These are phyloP conservation scores for Amphiprion ocellaris DNA, from an alignment of 2,113 vertebrate species.

Conservation along the genomic window DNA sequence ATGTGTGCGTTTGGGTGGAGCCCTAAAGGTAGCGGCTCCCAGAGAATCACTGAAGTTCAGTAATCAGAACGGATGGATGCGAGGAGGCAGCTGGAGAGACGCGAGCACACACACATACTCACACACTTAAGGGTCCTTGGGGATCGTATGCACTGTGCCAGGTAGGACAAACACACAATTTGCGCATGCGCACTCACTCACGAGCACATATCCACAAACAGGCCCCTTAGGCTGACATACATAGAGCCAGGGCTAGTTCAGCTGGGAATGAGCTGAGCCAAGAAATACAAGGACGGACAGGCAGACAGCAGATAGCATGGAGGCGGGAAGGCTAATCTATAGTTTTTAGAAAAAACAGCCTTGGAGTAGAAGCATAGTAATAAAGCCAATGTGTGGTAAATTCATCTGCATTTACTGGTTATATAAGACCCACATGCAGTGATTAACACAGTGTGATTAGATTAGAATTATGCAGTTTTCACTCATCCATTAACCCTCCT, in stretches of 20 bases:
- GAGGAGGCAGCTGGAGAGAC: slow-evolving; percentile 72
- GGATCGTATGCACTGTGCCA: slow-evolving; percentile 53
- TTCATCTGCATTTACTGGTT: background rate
- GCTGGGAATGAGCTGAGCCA: slow-evolving; percentile 39
- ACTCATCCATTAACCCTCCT: no score
- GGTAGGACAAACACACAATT: slow-evolving; percentile 59
- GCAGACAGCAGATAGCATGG: background rate
- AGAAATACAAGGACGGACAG: slow-evolving; percentile 36
- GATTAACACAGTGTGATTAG: slow-evolving; percentile 6
- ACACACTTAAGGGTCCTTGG: slow-evolving; percentile 25
- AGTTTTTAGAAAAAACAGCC: background rate
- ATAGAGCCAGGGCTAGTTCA: slow-evolving; percentile 44
- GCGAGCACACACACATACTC: slow-evolving; percentile 20
- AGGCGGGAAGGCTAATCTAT: background rate
- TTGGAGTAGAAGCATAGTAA: background rate
- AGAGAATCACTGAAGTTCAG: slow-evolving; percentile 57
- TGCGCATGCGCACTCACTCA: slow-evolving; percentile 13
- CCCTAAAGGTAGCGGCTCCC: slow-evolving; percentile 33
- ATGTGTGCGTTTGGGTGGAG: slow-evolving; percentile 45
- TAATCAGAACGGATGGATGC: slow-evolving; percentile 59
- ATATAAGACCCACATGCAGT: background rate
- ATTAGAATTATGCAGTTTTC: slow-evolving; percentile 5
- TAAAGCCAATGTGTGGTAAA: background rate
- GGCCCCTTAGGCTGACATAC: slow-evolving; percentile 58
- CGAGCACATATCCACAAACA: slow-evolving; percentile 31